These are phyloP conservation scores for Drymodes brunneopygia DNA, from an alignment of 2,113 vertebrate species.

Conservation along the genomic window DNA sequence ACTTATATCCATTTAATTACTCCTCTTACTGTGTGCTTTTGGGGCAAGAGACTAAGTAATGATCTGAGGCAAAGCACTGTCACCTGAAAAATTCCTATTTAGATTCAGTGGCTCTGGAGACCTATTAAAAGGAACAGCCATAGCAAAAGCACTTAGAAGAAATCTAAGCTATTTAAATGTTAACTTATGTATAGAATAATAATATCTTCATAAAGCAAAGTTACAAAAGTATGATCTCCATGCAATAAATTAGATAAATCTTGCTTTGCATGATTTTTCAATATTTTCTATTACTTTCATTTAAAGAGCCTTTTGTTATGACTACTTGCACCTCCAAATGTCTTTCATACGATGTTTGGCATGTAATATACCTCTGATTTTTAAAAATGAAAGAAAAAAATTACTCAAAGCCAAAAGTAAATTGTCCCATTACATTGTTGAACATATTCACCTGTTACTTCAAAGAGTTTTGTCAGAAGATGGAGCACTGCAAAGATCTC, in stretches of 20 bases:
- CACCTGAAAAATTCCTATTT: background rate
- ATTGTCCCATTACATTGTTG: background rate
- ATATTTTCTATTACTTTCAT: background rate
- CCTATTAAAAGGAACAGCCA: background rate
- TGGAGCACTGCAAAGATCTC: background rate
- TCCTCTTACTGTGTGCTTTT: background rate
- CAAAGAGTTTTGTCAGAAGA: background rate
- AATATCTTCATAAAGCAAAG: background rate
- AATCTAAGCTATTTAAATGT: background rate
- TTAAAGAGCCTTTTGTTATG: background rate
- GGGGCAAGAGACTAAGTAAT: background rate
- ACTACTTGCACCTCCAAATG: background rate
- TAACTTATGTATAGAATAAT: background rate
- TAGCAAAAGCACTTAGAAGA: background rate
- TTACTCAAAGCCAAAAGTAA: conserved; percentile 33
- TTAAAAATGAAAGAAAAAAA: background rate
- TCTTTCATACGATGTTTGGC: background rate
- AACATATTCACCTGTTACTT: background rate
- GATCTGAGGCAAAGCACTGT: background rate
- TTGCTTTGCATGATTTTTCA: background rate
- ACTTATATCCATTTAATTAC: background rate
- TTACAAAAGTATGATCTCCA: background rate
- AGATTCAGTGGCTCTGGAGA: background rate
- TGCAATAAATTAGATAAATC: background rate
- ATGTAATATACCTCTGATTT: background rate